A percentile compares a stretch with the other conserved stretches of the same genome.
phyloP scores from a whole-genome alignment of 2,113 vertebrate species.

The Python bivittatus region DNA sequence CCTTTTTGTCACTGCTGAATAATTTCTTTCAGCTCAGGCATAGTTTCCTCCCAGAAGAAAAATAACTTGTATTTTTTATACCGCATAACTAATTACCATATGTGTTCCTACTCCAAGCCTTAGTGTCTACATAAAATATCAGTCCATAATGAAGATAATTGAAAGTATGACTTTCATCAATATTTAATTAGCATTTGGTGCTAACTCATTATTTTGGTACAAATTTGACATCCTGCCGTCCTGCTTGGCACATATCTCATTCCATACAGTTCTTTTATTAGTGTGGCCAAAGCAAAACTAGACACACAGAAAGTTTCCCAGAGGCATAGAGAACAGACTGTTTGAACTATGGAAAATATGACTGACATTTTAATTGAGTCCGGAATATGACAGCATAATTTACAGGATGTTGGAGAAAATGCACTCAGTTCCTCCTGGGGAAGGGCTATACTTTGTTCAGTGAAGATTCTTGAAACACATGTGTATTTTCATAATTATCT shows the following conservation, averaged over 20 bases:
- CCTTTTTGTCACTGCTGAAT: neutral
- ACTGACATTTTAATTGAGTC: conserved; percentile 68
- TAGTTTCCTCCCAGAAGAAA: conserved; percentile 34
- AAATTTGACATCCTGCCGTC: conserved; percentile 74
- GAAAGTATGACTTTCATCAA: conserved; percentile 79
- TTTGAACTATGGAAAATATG: conserved; percentile 56
- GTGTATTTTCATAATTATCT: neutral
- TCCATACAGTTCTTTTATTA: conserved; percentile 59
- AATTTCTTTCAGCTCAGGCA: neutral
- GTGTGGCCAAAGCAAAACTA: conserved; percentile 48
- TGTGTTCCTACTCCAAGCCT: conserved; percentile 52
- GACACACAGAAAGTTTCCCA: conserved; percentile 50
- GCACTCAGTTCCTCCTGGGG: conserved; percentile 27
- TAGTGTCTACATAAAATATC: conserved; percentile 70
- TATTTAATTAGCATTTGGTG: conserved; percentile 82
- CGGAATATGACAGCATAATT: conserved; percentile 50
- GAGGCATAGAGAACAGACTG: conserved; percentile 48
- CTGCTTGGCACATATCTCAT: conserved; percentile 67
- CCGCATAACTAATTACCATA: conserved; percentile 62
- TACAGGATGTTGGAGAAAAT: conserved; percentile 35
- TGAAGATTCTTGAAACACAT: neutral
- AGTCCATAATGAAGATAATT: conserved; percentile 76
- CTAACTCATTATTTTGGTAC: conserved; percentile 78
- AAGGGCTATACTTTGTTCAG: neutral
- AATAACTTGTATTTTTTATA: conserved; percentile 48